Evolutionary conservation across 2,888 invertebrate genomes (phyloP), one percentile per base, ranked within the genome.

Genomic region (Pollenia amentaria): DNA sequence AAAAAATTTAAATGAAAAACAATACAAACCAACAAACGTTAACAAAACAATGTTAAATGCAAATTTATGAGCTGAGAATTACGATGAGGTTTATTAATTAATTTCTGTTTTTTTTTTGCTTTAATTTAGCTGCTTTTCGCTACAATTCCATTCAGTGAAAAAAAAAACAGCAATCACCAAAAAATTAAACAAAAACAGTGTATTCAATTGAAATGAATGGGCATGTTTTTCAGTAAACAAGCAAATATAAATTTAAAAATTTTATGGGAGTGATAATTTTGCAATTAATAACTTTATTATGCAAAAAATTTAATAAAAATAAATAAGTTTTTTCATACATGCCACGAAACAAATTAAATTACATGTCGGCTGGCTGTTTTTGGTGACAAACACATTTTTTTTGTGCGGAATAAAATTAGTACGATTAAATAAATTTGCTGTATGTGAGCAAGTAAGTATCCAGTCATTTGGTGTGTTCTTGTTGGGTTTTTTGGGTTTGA

Each of bases 241-340:
- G 40, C 60, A 48, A 44, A 78, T 79, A 86, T 79, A 72, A 83
- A 83, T 60, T 83, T 80, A 53, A 4, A 18, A 16, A 76, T 79
- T 87, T 87, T 83, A 87, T 79, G 86, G 16, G 3, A 60, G 80
- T 29, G 79, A 83, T 87, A 87, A 83, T 80, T 83, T 83, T 76
- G 70, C 83, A 77, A 76, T 84, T 81, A 84, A 87, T 84, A 87
- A 84, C 84, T 87, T 87, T 87, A 84, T 87, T 84, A 84, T 73
- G 77, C 48, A 84, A 80, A 85, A 75, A 38, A 73, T 38, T 16
- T 40, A 67, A 55, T 16, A 64, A 18, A 40, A 46, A 40, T 12
- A 14, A 53, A 21, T 46, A 65, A 64, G 75, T 55, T 72, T 57
- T 57, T 53, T 79, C 38, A 21, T 21, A 69, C 67, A 73, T 57